These are phyloP conservation scores for Euspilapteryx auroguttella DNA, from an alignment of 2,888 invertebrate genomes.

Conservation along the genomic window DNA sequence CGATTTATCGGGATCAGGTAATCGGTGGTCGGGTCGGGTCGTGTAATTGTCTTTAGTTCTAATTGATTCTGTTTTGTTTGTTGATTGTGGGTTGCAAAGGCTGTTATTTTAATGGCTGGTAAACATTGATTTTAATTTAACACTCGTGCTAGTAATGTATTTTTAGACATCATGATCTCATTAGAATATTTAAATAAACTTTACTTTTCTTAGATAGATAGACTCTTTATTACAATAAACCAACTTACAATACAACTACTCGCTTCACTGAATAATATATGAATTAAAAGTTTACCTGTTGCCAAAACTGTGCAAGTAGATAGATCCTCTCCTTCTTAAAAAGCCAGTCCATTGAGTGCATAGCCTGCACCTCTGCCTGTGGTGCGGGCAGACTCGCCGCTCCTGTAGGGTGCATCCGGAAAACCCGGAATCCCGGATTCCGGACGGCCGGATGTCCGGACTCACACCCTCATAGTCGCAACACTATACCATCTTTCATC, in stretches of 20 bases:
- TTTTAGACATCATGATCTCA: too few relatives aligned
- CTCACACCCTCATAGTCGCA: slow-evolving; percentile 34
- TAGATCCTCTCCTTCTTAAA: slow-evolving; percentile 95
- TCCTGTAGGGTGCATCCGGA: slow-evolving; percentile 77
- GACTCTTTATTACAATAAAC: too few relatives aligned
- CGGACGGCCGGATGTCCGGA: slow-evolving; percentile 42
- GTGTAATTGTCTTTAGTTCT: too few relatives aligned
- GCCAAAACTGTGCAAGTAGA: slow-evolving; percentile 93
- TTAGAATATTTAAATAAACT: too few relatives aligned
- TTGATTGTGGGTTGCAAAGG: too few relatives aligned
- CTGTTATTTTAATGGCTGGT: too few relatives aligned
- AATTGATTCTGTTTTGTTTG: slow-evolving; percentile 6
- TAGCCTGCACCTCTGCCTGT: slow-evolving; percentile 90
- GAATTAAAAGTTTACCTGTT: slow-evolving; percentile 75
- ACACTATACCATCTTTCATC: background rate
- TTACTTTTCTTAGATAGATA: too few relatives aligned
- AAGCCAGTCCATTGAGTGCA: slow-evolving; percentile 96
- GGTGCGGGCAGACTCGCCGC: slow-evolving; percentile 74
- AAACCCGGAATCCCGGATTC: slow-evolving; percentile 30
- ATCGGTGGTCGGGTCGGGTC: slow-evolving; percentile 7
- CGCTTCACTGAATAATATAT: too few relatives aligned
- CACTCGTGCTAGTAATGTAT: too few relatives aligned
- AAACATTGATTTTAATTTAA: too few relatives aligned
- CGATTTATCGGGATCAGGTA: slow-evolving; percentile 8
- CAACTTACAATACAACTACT: too few relatives aligned